Percentiles rank a stretch among this genome's conserved stretches.
Conservation (phyloP, 2,113 vertebrate genomes). For the Malurus elegans region DNA sequence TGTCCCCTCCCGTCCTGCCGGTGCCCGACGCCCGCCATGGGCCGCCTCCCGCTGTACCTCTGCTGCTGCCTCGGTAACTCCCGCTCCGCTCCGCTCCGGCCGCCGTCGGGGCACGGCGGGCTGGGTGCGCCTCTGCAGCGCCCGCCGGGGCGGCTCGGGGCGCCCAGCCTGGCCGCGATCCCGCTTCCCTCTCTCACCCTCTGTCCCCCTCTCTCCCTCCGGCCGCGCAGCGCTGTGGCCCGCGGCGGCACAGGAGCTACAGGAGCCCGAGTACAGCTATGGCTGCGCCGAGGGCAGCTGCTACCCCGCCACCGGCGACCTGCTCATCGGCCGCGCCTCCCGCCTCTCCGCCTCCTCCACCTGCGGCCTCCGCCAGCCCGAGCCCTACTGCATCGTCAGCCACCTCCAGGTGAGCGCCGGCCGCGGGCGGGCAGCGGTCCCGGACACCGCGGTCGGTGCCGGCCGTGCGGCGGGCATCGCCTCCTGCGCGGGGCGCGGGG, state of each 20-base stretch:
- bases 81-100: not conserved
- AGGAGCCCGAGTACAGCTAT: conserved; percentile 78
- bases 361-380: conserved; percentile 81
- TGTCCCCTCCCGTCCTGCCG: not conserved
- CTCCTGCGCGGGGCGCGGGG: not conserved
- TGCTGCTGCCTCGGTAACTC: conserved; percentile 68
- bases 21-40: conserved; percentile 27
- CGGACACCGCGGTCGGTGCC: not conserved
- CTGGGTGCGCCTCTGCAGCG: not conserved
- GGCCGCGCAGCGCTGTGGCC: conserved; percentile 67
- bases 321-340: conserved; percentile 88
- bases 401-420: conserved; percentile 88
- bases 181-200: not conserved
- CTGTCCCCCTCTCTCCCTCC: not conserved
- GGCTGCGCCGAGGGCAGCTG: conserved; percentile 94
- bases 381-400: conserved; percentile 95
- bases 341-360: conserved; percentile 88
- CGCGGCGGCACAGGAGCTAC: conserved; percentile 66
- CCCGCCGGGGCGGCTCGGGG: not conserved
- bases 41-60: conserved; percentile 45
- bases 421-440: not conserved
- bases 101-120: conserved; percentile 2
- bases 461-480: not conserved
- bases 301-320: conserved; percentile 94
- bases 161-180: not conserved